Evolutionary conservation across 2,888 invertebrate genomes (phyloP), one percentile per base, ranked within the genome.

Genomic region (Idaea dimidiata): DNA sequence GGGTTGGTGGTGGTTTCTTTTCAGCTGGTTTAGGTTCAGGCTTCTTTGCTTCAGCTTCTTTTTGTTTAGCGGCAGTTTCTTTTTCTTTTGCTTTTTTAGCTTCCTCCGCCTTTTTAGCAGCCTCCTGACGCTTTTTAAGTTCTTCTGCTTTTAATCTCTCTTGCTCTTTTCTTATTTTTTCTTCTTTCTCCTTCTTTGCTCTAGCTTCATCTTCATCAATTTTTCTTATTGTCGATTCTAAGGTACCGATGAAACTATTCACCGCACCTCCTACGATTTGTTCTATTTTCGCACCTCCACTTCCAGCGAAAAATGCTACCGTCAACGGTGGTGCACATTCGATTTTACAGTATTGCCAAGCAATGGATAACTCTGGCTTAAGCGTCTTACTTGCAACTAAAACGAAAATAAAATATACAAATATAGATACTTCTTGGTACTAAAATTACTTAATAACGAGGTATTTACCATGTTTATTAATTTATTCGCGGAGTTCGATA

Each of bases 291-390:
- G 73, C 71, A 16, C 88, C 89, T 17, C 54, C 56, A 16, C 79
- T 66, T 16, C 89, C 90, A 60, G 79, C 69, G 60, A 89, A 80
- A 6, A 84, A 77, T 16, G 66, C 62, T 31, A 72, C 59, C 14
- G 86, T 84, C 73, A 81, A 69, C 0, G 91, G 91, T n/a, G 91
- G 91, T 53, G 78, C 81, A 59, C 82, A 75, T 82, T 92, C 91
- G n/a, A 80, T 74, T 79, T 90, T 92, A 33, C 83, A 77, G 70
- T 91, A 92, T 59, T 79, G 75, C 91, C 91, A 92, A 43, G 81
- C 74, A 54, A 64, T 73, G 60, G 71, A 74, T 65, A 82, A 65
- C 18, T 65, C 67, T 16, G 82, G 77, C 61, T 68, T 81, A 17
- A 83, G 7, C 10, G 70, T 64, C 71, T 82, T 80, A 62, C 81